A percentile compares a stretch with the other conserved stretches of the same genome.
Conservation (phyloP, 2,113 vertebrate genomes). For the Pseudopodoces humilis region DNA sequence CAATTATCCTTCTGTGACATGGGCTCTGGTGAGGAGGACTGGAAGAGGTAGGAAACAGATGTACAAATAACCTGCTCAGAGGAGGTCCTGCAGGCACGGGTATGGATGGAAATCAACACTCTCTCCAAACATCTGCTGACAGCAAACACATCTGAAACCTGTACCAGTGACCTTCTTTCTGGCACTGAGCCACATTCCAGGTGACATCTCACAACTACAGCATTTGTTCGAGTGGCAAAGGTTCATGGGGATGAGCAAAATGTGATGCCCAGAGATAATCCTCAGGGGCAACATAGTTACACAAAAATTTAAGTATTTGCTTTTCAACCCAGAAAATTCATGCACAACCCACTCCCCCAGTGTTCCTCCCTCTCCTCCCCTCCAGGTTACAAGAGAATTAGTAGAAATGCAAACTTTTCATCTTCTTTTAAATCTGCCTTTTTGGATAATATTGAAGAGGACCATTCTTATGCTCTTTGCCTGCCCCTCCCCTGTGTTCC, state of each 20-base stretch:
- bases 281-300: not conserved
- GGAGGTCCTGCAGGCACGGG: fast-evolving
- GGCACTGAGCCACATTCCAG: not conserved
- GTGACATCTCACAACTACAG: not conserved
- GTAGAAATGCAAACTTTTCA: not conserved
- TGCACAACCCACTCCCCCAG: fast-evolving
- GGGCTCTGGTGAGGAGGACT: not conserved
- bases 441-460: not conserved
- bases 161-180: not conserved
- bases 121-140: not conserved
- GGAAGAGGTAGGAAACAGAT: not conserved
- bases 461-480: not conserved
- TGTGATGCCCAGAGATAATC: not conserved
- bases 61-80: not conserved
- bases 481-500: not conserved
- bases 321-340: not conserved
- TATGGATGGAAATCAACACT: not conserved
- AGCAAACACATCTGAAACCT: not conserved
- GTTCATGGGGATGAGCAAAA: not conserved
- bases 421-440: not conserved
- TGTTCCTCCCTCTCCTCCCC: fast-evolving
- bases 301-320: not conserved
- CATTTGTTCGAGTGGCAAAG: not conserved
- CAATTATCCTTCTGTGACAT: not conserved
- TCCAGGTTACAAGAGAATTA: not conserved